Base-by-base conservation (phyloP, 2,888 invertebrate species). In the Criorhina ranunculi region DNA sequence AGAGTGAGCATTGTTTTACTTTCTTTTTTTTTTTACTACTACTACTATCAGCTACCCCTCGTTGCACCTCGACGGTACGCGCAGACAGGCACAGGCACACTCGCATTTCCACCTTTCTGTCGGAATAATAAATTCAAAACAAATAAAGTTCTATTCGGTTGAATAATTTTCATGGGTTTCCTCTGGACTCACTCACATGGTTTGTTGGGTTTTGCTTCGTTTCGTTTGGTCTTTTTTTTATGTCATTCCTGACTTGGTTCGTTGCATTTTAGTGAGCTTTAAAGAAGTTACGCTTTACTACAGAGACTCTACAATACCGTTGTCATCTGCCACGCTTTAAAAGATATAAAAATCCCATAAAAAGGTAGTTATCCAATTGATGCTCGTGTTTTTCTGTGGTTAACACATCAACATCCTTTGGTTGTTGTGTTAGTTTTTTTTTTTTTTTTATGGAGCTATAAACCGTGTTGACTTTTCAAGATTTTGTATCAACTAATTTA, bases 141-240 rank as follows among this genome's bases (percentile, higher is more conserved):
- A 85, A 85, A 85, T 85, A 85, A 85, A 85, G 85, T 85, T 80
- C 70, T 85, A 85, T 85, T 80, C 70, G 85, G 66, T 85, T 85
- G 85, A 85, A 85, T 85, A 85, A 85, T 85, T 85, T 85, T 70
- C 85, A 85, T 70, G 75, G 44, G 85, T 80, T 85, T 85, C 80
- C 85, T 85, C 70, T 85, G 51, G 51, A 69, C 83, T 75, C 83
- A 75, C 79, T 85, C 85, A 80, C 79, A 85, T 75, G 79, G 80
- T 80, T 85, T 80, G 79, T 80, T 75, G 80, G 70, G 79, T 70
- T 75, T 75, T 51, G 15, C 44, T 60, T 66, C 59, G 64, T 64
- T 69, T 51, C 42, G 33, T 19, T 24, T 24, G 24, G 24, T 24
- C 24, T 24, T 24, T 29, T 69, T 55, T 69, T 29, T 44, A 5